phyloP scores from a whole-genome alignment of 2,113 vertebrate species.

The Pelmatolapia mariae region DNA sequence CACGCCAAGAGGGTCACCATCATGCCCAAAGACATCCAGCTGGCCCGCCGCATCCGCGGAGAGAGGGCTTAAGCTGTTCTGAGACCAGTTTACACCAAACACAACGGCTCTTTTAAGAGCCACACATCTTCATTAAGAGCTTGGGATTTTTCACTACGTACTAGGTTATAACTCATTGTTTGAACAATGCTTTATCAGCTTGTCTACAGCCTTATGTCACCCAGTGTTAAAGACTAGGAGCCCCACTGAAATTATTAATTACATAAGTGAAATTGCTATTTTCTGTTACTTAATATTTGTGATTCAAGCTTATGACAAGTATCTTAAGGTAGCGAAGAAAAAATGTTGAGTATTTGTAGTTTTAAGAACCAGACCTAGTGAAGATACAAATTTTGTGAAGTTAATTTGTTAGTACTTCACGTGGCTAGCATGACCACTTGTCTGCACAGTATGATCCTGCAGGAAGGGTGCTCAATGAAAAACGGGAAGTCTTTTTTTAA shows the following conservation, averaged over 20 bases:
- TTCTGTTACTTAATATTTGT: accelerated
- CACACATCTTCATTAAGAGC: not conserved
- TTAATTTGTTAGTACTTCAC: not conserved
- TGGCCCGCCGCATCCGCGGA: slow-evolving; percentile 76
- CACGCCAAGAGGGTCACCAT: slow-evolving; percentile 78
- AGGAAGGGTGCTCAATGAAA: not conserved
- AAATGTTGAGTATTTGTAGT: accelerated
- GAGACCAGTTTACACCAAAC: accelerated
- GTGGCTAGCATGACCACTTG: accelerated
- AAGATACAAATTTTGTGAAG: not conserved
- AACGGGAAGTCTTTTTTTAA: not conserved
- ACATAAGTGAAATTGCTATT: accelerated
- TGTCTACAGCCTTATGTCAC: accelerated
- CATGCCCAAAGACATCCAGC: slow-evolving; percentile 82
- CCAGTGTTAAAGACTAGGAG: not conserved
- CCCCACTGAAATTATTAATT: not conserved
- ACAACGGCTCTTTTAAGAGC: not conserved
- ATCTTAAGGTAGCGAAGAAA: accelerated
- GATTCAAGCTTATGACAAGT: accelerated
- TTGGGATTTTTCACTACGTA: accelerated
- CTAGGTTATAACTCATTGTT: accelerated
- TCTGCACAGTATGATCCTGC: not conserved
- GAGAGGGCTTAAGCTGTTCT: slow-evolving; percentile 14
- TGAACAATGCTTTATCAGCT: accelerated
- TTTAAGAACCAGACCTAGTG: not conserved